Conservation (phyloP, 2,113 vertebrate species). For the Microtus oregoni region DNA sequence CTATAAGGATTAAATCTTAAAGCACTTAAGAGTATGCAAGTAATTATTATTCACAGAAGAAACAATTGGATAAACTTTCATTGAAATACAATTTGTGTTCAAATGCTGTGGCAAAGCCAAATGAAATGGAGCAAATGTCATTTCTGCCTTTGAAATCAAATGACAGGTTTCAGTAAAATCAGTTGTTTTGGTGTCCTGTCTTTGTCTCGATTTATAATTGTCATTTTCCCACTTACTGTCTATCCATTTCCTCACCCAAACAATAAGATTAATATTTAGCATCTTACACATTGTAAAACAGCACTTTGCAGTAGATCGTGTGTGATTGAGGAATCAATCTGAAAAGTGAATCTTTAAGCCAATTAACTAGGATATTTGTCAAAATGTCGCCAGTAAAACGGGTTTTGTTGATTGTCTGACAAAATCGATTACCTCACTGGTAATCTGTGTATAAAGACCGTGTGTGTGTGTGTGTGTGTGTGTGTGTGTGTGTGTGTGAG, state of each 20-base stretch:
- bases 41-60: neutral
- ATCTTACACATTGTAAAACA: neutral
- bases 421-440: neutral
- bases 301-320: neutral
- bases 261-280: neutral
- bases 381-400: neutral
- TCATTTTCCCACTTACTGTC: neutral
- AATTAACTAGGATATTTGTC: neutral
- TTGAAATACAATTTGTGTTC: neutral
- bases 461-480: neutral
- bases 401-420: neutral
- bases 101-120: neutral
- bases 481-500: neutral
- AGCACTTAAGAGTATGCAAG: neutral
- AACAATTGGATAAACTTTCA: neutral
- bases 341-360: constrained; percentile 14
- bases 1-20: neutral
- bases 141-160: neutral
- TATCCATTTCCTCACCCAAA: neutral
- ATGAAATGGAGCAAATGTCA: neutral
- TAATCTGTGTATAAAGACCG: neutral
- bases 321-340: neutral
- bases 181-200: neutral
- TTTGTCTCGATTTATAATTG: neutral
- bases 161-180: constrained; percentile 1